phyloP scores from a whole-genome alignment of 2,888 invertebrate species.

The Ennomos quercinarius region DNA sequence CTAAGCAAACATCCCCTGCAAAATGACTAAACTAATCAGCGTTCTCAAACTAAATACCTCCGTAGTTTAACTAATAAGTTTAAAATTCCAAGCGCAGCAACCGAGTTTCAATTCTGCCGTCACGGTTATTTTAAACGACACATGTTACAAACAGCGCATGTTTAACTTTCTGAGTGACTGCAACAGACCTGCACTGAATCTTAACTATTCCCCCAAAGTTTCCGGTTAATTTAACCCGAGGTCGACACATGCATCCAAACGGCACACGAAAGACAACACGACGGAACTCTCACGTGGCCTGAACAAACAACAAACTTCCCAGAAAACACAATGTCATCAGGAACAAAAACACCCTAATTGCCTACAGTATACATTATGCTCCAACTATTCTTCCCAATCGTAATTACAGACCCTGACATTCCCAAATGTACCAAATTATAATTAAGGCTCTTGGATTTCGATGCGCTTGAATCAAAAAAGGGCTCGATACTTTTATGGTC shows the following conservation, averaged over 20 bases:
- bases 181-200: constrained; percentile 73
- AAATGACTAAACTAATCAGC: constrained; percentile 21
- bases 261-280: constrained; percentile 48
- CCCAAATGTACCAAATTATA: constrained; percentile 46
- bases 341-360: constrained; percentile 77
- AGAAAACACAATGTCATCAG: constrained; percentile 76
- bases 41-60: constrained; percentile 34
- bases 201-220: constrained; percentile 78
- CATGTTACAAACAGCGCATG: constrained; percentile 47
- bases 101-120: constrained; percentile 37
- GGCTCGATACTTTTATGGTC: constrained; percentile 42
- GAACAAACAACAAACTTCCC: constrained; percentile 70
- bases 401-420: constrained; percentile 57
- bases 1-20: background rate
- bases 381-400: constrained; percentile 53
- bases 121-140: constrained; percentile 44
- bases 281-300: constrained; percentile 74
- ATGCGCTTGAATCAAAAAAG: constrained; percentile 44
- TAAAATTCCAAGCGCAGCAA: constrained; percentile 39
- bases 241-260: constrained; percentile 75
- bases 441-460: constrained; percentile 48
- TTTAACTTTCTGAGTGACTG: constrained; percentile 65
- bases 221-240: constrained; percentile 82
- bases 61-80: constrained; percentile 41
- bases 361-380: constrained; percentile 56